Base-by-base conservation (phyloP, 2,888 invertebrate species). In the Punctoribates punctum region DNA sequence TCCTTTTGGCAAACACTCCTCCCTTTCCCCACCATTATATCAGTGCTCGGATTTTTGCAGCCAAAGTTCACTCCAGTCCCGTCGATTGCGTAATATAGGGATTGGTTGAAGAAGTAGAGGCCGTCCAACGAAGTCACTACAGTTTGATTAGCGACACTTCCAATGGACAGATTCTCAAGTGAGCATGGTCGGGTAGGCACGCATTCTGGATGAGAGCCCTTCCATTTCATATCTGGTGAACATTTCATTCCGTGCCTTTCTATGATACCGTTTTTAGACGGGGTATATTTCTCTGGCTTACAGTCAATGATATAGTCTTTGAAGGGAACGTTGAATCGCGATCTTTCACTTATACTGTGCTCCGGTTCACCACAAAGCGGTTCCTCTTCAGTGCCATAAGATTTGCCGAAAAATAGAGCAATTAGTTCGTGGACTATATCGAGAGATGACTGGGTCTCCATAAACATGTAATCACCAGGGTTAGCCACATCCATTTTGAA, bases 361-460 rank as follows among this genome's bases (percentile, higher is more conserved):
- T 76, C 76, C 1, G 76, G 76, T 62, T 76, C 76, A 11, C 76
- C 76, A 46, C 76, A 76, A 23, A 76, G 8, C 27, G 76, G 76
- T 42, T 76, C 76, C 11, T 51, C 42, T 25, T 73, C 73, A 38
- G n/a, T 73, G 46, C 62, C 62, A n/a, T 76, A 76, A 9, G 57
- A 29, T 20, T 42, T 51, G 25, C 76, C 76, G 4, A 76, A 76
- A 25, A 76, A 76, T 13, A 76, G 11, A 25, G 76, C 76, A 8
- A 73, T 62, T 1, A 76, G 23, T 15, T 76, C 76, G n/a, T 76
- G 76, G 0, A 17, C 15, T 17, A 76, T 23, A 42, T 73, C 73
- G 1, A 54, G 11, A n/a, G 72, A 48, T 2, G 73, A 3, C 46
- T 73, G 72, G 6, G 76, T 76, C 9, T 57, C 25, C 76, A 76